Conservation (phyloP, 2,888 invertebrate species). For the Volucella inanis region DNA sequence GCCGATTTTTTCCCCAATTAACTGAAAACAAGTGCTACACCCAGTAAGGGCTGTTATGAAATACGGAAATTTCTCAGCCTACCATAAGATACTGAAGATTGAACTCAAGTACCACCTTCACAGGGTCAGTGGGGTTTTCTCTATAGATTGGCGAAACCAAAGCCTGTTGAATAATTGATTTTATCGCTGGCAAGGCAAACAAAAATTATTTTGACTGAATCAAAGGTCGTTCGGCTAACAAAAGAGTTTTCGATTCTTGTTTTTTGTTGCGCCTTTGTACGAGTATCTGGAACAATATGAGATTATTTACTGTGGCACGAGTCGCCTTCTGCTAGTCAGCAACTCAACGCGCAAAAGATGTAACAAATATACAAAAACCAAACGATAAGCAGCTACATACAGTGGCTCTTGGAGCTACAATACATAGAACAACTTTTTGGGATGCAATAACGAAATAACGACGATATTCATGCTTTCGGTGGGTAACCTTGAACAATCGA, state of each 20-base stretch:
- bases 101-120: constrained; percentile 23
- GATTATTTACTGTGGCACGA: constrained; percentile 58
- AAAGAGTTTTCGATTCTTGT: constrained; percentile 29
- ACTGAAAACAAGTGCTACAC: constrained; percentile 36
- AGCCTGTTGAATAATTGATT: constrained; percentile 35
- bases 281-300: constrained; percentile 54
- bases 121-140: constrained; percentile 11
- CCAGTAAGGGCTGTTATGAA: constrained; percentile 24
- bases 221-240: constrained; percentile 59
- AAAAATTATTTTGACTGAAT: constrained; percentile 31
- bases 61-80: constrained; percentile 30
- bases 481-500: constrained; percentile 67
- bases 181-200: constrained; percentile 17
- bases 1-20: constrained; percentile 4
- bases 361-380: constrained; percentile 2
- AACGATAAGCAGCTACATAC: neutral
- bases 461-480: constrained; percentile 32
- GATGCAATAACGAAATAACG: neutral
- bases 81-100: constrained; percentile 15
- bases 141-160: constrained; percentile 1
- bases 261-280: constrained; percentile 21
- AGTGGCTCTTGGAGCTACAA: neutral
- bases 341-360: constrained; percentile 44
- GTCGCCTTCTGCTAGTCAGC: constrained; percentile 61
- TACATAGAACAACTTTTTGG: neutral